Evolutionary conservation across 2,113 vertebrate genomes (phyloP), one percentile per base, ranked within the genome.

Genomic region (Lophotis ruficrista): DNA sequence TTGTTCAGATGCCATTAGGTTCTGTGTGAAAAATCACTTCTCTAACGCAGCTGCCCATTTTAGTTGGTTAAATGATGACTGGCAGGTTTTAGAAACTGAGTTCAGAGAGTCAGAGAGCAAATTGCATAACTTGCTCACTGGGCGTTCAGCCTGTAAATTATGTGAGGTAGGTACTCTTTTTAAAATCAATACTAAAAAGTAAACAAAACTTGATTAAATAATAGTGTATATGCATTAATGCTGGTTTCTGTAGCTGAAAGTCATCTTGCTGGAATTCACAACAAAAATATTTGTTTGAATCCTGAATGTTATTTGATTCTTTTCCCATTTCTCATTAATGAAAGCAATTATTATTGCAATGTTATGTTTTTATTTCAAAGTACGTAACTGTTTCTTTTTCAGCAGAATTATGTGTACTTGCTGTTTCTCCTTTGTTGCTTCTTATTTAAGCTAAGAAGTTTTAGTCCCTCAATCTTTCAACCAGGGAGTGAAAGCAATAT

Each of bases 61-160:
- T 81, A 91, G 76, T 81, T 89, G 89, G 83, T 89, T 95, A 97
- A 94, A 89, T 94, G 95, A 94, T 94, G 94, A 95, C 83, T 97
- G 93, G 83, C 94, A 94, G 94, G 76, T 94, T 90, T 93, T 81
- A 89, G 81, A 96, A 96, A 73, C 64, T 6, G 20, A 51, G 25
- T 95, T 95, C 76, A 68, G 86, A 93, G 64, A 92, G 89, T 73
- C 72, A 83, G 45, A 51, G 80, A 96, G 37, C 80, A 89, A 78
- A 92, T 43, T 92, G 68, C 68, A 37, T 93, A 89, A 37, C 76
- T 94, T 83, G 75, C 76, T 95, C 37, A 50, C 62, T 3, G 12
- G 89, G 82, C 27, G 1, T 91, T 89, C 81, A 95, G 84, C 80
- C 72, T 91, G 65, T 84, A 95, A 94, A 95, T 94, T 84, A 48